Percentiles rank a stretch among this genome's conserved stretches.
Evolutionary conservation across 2,113 vertebrate species (phyloP).

Genomic region (Sinocyclocheilus anophthalmus): DNA sequence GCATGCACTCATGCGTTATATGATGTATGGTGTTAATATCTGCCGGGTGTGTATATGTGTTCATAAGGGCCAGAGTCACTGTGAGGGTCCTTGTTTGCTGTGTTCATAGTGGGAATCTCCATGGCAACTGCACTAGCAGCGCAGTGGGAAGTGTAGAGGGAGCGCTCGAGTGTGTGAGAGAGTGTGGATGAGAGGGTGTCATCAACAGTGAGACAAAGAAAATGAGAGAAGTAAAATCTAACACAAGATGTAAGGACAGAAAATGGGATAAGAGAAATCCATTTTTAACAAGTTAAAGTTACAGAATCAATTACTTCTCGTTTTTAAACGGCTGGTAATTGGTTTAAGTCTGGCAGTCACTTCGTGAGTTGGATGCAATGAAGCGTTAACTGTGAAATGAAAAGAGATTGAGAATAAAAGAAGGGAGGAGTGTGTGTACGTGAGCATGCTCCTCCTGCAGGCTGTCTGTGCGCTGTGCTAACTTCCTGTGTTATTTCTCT

Average conservation of each 20-base stretch:
- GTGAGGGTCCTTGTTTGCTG: conserved; percentile 73
- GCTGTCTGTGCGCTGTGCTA: conserved; percentile 58
- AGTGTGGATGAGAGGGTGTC: conserved; percentile 45
- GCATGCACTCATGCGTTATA: background rate
- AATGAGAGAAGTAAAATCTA: background rate
- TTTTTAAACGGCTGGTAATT: conserved; percentile 14
- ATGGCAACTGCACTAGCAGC: conserved; percentile 75
- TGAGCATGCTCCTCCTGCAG: conserved; percentile 68
- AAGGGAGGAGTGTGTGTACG: conserved; percentile 40
- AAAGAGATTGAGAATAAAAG: conserved; percentile 55
- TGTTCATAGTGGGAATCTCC: conserved; percentile 69
- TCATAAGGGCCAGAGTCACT: conserved; percentile 66
- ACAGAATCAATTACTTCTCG: background rate
- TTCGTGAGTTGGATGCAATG: background rate
- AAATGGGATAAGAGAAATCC: background rate
- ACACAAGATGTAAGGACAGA: background rate
- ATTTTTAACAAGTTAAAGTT: background rate
- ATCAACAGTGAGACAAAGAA: conserved; percentile 46
- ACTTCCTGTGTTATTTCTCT: conserved; percentile 76
- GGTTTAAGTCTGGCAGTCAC: background rate
- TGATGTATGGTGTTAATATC: conserved; percentile 35
- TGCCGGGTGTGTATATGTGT: conserved; percentile 31
- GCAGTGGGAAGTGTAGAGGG: conserved; percentile 74
- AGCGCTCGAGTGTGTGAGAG: conserved; percentile 50
- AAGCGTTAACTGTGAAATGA: conserved; percentile 64